phyloP scores from a whole-genome alignment of 2,888 invertebrate genomes.

The Galerucella calmariensis region DNA sequence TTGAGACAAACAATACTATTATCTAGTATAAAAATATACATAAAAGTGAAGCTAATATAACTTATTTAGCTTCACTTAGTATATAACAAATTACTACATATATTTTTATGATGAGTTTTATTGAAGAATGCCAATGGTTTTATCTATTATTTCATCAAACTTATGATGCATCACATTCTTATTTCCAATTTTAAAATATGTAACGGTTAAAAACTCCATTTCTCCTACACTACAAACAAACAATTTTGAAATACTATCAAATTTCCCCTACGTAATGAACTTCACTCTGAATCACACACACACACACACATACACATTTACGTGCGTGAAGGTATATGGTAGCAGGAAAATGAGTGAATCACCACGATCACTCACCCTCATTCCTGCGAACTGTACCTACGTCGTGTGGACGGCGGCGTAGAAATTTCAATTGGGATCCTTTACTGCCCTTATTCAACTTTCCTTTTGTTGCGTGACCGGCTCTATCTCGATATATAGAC shows the following conservation, averaged over 20 bases:
- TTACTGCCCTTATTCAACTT: constrained; percentile 56
- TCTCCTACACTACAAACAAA: neutral
- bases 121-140: too few species aligned
- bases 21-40: too few species aligned
- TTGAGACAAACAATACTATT: too few species aligned
- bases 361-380: constrained; percentile 51
- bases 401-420: constrained; percentile 21
- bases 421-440: constrained; percentile 52
- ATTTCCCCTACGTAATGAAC: constrained; percentile 34
- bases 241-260: constrained; percentile 1
- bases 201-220: neutral
- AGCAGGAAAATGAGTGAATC: constrained; percentile 52
- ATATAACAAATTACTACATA: too few species aligned
- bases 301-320: constrained; percentile 12
- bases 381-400: constrained; percentile 50
- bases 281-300: constrained; percentile 39
- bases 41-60: too few species aligned
- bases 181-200: neutral
- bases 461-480: constrained; percentile 54
- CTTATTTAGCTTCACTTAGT: too few species aligned
- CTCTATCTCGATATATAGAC: constrained; percentile 30
- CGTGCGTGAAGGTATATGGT: constrained; percentile 34
- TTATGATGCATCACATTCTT: too few species aligned
- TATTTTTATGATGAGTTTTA: too few species aligned
- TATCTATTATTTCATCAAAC: too few species aligned